These are phyloP conservation scores for Eilema griseolum DNA, from an alignment of 2,888 invertebrate genomes.

Conservation along the genomic window DNA sequence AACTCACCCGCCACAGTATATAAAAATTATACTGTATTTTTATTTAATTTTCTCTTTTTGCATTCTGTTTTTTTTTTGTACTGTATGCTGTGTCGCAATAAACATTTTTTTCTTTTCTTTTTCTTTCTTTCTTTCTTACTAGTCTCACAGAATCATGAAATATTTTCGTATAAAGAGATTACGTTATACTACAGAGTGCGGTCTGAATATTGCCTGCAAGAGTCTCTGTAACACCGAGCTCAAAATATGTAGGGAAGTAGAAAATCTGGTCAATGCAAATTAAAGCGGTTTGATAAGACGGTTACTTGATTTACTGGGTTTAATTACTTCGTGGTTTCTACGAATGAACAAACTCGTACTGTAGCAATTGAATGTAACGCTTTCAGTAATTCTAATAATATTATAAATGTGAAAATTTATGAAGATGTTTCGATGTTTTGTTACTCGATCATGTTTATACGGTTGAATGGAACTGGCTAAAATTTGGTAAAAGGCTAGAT, in stretches of 20 bases:
- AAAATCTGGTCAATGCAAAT: slow-evolving; percentile 12
- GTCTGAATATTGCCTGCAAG: slow-evolving; percentile 33
- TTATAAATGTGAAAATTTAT: too few relatives aligned
- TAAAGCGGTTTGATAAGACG: neutral
- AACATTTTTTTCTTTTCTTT: too few relatives aligned
- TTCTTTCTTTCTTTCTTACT: too few relatives aligned
- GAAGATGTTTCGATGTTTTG: too few relatives aligned
- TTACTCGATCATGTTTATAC: too few relatives aligned
- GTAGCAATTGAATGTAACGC: neutral
- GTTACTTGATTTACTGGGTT: slow-evolving; percentile 9
- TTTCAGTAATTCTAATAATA: neutral
- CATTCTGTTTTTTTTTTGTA: too few relatives aligned
- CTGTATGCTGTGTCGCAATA: too few relatives aligned
- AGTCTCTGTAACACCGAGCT: slow-evolving; percentile 27
- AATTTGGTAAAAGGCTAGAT: too few relatives aligned
- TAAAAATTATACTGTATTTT: too few relatives aligned
- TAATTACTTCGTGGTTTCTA: slow-evolving; percentile 8
- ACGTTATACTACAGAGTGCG: slow-evolving; percentile 34
- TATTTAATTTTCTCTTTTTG: too few relatives aligned
- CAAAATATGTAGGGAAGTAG: neutral
- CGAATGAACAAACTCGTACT: neutral
- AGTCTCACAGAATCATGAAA: slow-evolving; percentile 44
- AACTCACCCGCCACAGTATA: too few relatives aligned
- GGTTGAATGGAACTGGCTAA: too few relatives aligned
- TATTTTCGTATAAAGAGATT: slow-evolving; percentile 43